Base-by-base conservation (phyloP, 2,888 invertebrate genomes). In the Selenia dentaria region DNA sequence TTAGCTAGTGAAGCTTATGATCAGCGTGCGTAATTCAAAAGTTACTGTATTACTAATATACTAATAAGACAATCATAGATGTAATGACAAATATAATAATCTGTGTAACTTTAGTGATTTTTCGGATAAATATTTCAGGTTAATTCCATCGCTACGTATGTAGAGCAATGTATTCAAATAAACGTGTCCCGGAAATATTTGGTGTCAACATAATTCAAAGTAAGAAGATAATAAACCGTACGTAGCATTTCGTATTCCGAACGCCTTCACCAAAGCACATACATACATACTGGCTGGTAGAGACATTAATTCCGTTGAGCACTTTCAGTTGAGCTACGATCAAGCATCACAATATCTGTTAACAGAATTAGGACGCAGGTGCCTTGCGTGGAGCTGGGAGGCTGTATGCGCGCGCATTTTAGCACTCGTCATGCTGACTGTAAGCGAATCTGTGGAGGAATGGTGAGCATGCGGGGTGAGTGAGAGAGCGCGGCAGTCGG, bases 401-500 rank as follows among this genome's bases (percentile, higher is more conserved):
- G 83, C 84, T 85, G 87, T 47, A 69, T 77, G 81, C 79, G 83
- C 59, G 46, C 46, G 46, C 46, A 46, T 1, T 11, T 16, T 2
- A 22, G 2, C 22, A 22, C 22, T 8, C 2, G 22, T 12, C 13
- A 1, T 9, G 25, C 34, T 29, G 25, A 38, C 25, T 20, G 20
- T 16, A 5, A 8, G 20, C 2, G n/a, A 46, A 31, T 40, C 40
- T 40, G 35, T 29, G 47, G 41, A 10, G 12, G 13, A 13, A 20
- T 2, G 24, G 10, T 27, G 10, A 6, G 54, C 35, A n/a, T n/a
- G n/a, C n/a, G n/a, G n/a, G n/a, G n/a, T n/a, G n/a, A n/a, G n/a
- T n/a, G n/a, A n/a, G 47, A 59, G 62, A 66, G 64, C 70, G 70
- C 80, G 80, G 75, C 85, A 87, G 90, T 88, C 80, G 76, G 69